These are phyloP conservation scores for Varroa destructor DNA, from an alignment of 1,140 invertebrate species.

Conservation along the genomic window DNA sequence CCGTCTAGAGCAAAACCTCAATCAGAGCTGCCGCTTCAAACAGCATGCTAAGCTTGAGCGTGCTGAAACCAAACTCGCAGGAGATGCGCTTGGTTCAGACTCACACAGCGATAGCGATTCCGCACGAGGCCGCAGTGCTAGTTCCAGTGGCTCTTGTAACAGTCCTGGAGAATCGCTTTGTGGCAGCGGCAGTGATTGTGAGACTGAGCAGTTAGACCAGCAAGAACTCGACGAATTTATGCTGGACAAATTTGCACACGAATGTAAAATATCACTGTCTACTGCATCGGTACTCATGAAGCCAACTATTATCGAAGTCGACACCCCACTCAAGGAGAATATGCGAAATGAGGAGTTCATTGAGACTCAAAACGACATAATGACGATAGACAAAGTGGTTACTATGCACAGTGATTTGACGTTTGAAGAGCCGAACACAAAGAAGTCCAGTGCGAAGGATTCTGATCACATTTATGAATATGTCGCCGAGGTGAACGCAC, in stretches of 20 bases:
- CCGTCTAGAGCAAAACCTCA: constrained; percentile 9
- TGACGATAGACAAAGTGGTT: neutral
- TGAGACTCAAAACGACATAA: constrained; percentile 13
- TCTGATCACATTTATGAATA: constrained; percentile 18
- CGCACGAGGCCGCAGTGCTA: constrained; percentile 15
- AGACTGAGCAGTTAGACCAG: neutral
- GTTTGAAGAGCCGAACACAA: too few relatives aligned
- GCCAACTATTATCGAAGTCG: constrained; percentile 10
- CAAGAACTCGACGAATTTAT: constrained; percentile 16
- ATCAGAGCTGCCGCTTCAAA: constrained; percentile 26
- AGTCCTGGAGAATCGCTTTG: neutral
- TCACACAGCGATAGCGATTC: constrained; percentile 12
- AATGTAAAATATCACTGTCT: constrained; percentile 23
- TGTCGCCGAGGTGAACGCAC: neutral
- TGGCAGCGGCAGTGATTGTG: constrained; percentile 3
- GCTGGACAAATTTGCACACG: constrained; percentile 25
- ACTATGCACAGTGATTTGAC: too few relatives aligned
- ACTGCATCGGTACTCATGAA: constrained; percentile 11
- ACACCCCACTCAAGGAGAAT: constrained; percentile 25
- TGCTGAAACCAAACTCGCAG: neutral
- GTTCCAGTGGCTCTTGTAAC: constrained; percentile 12
- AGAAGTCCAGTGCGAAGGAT: neutral
- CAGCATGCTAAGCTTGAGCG: constrained; percentile 9
- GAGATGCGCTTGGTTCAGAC: neutral
- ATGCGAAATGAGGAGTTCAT: constrained; percentile 18